Conservation (phyloP, 1,140 invertebrate species). For the Drosophila pandora region DNA sequence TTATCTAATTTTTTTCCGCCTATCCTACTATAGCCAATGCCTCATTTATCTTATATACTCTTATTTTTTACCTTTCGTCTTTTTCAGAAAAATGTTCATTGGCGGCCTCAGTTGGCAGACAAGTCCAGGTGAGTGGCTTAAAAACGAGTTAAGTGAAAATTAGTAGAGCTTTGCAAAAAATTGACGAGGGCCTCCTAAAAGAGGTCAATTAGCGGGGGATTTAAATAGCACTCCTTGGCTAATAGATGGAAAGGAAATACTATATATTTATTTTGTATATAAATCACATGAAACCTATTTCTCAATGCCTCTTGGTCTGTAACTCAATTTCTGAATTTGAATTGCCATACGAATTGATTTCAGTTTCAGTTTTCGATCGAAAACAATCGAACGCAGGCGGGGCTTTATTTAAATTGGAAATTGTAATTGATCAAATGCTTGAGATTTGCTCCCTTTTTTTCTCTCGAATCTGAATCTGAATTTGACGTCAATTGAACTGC, state of each 20-base stretch:
- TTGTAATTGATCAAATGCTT: conserved; percentile 81
- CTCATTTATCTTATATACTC: conserved; percentile 52
- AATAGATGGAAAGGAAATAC: conserved; percentile 32
- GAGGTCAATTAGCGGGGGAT: conserved; percentile 53
- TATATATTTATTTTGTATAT: background rate
- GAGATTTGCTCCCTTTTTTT: conserved; percentile 60
- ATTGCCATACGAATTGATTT: conserved; percentile 65
- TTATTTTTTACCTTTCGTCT: conserved; percentile 72
- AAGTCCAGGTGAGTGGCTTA: conserved; percentile 94
- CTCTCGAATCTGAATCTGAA: conserved; percentile 53
- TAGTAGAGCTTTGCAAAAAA: conserved; percentile 51
- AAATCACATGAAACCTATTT: conserved; percentile 4
- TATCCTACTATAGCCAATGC: conserved; percentile 36
- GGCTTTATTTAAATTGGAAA: conserved; percentile 74
- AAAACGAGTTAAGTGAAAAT: conserved; percentile 50
- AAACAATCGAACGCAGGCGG: conserved; percentile 44
- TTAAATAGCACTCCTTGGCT: conserved; percentile 37
- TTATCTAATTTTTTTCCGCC: conserved; percentile 42
- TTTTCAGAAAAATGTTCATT: conserved; percentile 99
- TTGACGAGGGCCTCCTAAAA: conserved; percentile 6
- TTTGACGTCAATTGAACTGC: conserved; percentile 64
- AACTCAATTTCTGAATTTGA: conserved; percentile 64
- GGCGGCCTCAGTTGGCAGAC: conserved; percentile 99
- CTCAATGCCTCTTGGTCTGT: conserved; percentile 29
- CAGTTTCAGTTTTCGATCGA: conserved; percentile 54